Percentiles rank a stretch among this genome's conserved stretches.
These are phyloP conservation scores for Musca domestica DNA, from an alignment of 1,140 invertebrate genomes.

Conservation along the genomic window DNA sequence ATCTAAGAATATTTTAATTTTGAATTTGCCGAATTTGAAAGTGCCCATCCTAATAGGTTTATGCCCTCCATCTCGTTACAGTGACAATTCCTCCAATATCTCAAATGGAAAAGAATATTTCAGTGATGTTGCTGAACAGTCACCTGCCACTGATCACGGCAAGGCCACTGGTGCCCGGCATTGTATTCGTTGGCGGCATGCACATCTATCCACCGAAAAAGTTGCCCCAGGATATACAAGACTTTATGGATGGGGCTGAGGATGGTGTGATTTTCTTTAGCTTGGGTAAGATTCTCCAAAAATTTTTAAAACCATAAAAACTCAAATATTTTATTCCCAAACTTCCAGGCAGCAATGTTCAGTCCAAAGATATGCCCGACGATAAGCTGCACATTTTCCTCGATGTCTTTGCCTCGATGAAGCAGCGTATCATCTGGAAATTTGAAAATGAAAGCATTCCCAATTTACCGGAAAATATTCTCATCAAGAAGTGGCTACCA, in stretches of 20 bases:
- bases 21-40: too few relatives aligned
- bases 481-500: conserved; percentile 62
- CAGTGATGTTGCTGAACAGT: conserved; percentile 50
- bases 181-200: conserved; percentile 51
- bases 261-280: conserved; percentile 63
- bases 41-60: background rate
- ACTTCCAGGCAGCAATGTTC: conserved; percentile 32
- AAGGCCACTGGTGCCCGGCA: conserved; percentile 40
- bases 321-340: background rate
- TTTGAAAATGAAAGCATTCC: conserved; percentile 58
- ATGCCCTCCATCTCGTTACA: conserved; percentile 26
- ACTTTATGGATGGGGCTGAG: conserved; percentile 52
- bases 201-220: conserved; percentile 48
- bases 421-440: conserved; percentile 64
- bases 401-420: conserved; percentile 56
- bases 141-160: conserved; percentile 45
- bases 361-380: conserved; percentile 47
- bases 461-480: conserved; percentile 59
- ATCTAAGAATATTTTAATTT: too few relatives aligned
- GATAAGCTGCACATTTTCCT: conserved; percentile 56
- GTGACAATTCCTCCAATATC: conserved; percentile 54
- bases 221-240: conserved; percentile 50
- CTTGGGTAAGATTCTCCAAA: conserved; percentile 46
- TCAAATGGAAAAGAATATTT: conserved; percentile 56
- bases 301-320: background rate